Evolutionary conservation across 1,140 invertebrate species (phyloP).

Genomic region (Leptinotarsa undecemlineata): DNA sequence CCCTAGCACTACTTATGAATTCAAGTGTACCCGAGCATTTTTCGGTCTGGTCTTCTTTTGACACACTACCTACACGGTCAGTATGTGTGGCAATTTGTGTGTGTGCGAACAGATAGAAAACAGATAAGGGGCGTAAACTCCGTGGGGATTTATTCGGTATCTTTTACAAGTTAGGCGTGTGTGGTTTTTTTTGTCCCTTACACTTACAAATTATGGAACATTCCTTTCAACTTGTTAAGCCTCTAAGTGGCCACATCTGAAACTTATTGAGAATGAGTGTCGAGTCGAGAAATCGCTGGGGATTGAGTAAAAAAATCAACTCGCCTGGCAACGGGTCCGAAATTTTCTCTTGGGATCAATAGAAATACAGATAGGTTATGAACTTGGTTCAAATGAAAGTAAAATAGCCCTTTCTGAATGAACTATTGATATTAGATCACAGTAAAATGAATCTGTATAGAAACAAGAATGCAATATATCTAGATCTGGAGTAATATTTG

Average conservation of each 20-base stretch:
- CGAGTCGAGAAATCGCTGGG: background rate
- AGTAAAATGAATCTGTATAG: no score
- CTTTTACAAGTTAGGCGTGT: slow-evolving; percentile 25
- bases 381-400: no score
- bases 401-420: no score
- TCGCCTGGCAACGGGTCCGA: no score
- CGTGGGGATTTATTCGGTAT: slow-evolving; percentile 27
- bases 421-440: no score
- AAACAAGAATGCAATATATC: no score
- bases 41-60: background rate
- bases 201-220: slow-evolving; percentile 28
- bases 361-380: no score
- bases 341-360: no score
- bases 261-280: background rate
- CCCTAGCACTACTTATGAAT: no score
- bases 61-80: slow-evolving; percentile 11
- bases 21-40: background rate
- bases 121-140: slow-evolving; percentile 28
- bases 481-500: no score
- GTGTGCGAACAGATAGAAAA: slow-evolving; percentile 28
- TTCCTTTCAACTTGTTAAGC: slow-evolving; percentile 28
- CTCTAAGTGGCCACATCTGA: slow-evolving; percentile 23
- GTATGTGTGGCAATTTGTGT: slow-evolving; percentile 20
- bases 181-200: slow-evolving; percentile 29
- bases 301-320: no score